Evolutionary conservation across 2,113 vertebrate genomes (phyloP).

Genomic region (Oxygymnocypris stewartii): DNA sequence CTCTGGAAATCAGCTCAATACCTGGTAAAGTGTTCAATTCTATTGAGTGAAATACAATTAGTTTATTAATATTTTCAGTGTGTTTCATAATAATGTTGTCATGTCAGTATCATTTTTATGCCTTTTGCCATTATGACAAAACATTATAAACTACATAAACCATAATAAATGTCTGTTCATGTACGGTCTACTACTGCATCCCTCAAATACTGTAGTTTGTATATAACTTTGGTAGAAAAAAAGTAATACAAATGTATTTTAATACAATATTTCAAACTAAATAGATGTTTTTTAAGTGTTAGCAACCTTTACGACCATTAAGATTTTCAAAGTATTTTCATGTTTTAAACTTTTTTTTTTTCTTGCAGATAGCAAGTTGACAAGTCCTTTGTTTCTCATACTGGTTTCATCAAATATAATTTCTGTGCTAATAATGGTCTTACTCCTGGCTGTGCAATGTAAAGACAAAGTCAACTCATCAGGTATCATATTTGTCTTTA

Average conservation of each 20-base stretch:
- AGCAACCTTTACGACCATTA: background rate
- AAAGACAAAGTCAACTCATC: background rate
- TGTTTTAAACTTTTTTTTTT: background rate
- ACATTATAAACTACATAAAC: background rate
- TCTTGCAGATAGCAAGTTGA: background rate
- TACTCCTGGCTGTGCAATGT: background rate
- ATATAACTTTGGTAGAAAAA: background rate
- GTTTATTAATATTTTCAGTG: background rate
- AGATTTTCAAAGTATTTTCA: background rate
- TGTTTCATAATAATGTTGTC: background rate
- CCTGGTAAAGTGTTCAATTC: constrained; percentile 9
- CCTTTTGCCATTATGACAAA: background rate
- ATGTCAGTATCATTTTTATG: background rate
- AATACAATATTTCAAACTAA: no score
- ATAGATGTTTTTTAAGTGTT: background rate
- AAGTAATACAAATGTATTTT: background rate
- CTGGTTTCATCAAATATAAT: background rate
- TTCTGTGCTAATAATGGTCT: constrained; percentile 29
- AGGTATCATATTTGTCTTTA: background rate
- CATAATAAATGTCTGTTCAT: no score
- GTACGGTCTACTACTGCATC: background rate
- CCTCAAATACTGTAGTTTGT: background rate
- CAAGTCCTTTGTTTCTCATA: constrained; percentile 3
- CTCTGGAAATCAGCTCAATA: background rate
- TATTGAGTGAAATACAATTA: background rate